A percentile compares a stretch with the other conserved stretches of the same genome.
Evolutionary conservation across 2,113 vertebrate genomes (phyloP).

Genomic region (Melanerpes aurifrons): DNA sequence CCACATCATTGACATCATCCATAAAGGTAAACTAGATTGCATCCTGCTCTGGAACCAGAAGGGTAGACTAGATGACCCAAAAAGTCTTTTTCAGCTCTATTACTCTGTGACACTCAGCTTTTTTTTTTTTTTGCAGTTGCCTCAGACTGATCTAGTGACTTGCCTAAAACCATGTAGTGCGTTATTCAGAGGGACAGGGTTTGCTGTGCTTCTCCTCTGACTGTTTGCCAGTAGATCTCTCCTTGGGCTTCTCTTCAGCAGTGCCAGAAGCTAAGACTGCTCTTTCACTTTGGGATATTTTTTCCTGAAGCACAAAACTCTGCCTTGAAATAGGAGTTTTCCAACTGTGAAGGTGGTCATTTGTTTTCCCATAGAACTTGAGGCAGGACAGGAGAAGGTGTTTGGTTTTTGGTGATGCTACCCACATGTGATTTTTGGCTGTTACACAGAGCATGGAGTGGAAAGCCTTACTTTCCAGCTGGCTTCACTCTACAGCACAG

Average conservation of each 20-base stretch:
- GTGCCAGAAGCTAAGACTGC: neutral
- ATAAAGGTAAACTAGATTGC: neutral
- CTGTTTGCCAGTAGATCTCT: neutral
- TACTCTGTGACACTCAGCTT: neutral
- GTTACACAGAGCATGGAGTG: neutral
- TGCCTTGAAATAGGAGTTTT: slow-evolving; percentile 45
- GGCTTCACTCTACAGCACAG: slow-evolving; percentile 2
- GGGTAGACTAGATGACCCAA: neutral
- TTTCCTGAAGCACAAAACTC: slow-evolving; percentile 14
- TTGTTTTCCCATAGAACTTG: slow-evolving; percentile 44
- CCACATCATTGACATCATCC: neutral
- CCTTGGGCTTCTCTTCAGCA: neutral
- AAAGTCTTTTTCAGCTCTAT: neutral
- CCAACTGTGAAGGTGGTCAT: neutral
- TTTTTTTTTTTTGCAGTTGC: neutral
- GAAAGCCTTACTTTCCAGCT: slow-evolving; percentile 33
- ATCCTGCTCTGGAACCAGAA: neutral
- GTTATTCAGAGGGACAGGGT: neutral
- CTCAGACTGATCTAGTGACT: neutral
- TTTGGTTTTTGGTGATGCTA: slow-evolving; percentile 12
- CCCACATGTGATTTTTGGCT: slow-evolving; percentile 54
- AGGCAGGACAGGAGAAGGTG: slow-evolving; percentile 45
- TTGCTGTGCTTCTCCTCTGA: neutral
- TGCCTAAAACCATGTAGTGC: neutral
- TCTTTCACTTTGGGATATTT: slow-evolving; percentile 23